Evolutionary conservation across 1,140 invertebrate species (phyloP).

Genomic region (Cydia strobilella): DNA sequence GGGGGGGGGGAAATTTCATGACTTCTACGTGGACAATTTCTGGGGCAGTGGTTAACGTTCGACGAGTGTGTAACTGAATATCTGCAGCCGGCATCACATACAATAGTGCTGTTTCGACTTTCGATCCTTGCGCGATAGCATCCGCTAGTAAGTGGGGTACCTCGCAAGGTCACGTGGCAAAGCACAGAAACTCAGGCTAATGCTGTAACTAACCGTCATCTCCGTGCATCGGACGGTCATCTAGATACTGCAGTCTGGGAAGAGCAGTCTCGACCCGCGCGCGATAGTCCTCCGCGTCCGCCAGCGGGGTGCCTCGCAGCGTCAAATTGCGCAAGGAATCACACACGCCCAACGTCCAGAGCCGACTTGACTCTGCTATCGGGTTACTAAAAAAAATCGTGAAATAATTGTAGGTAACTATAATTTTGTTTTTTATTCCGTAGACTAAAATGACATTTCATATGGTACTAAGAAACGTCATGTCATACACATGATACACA

Average conservation of each 20-base stretch:
- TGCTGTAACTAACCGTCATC: conserved; percentile 53
- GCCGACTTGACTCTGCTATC: conserved; percentile 58
- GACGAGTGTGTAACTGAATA: too few relatives aligned
- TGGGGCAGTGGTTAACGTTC: too few relatives aligned
- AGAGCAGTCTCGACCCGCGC: conserved; percentile 52
- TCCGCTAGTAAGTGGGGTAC: too few relatives aligned
- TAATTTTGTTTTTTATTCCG: too few relatives aligned
- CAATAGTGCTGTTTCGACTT: too few relatives aligned
- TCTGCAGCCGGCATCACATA: too few relatives aligned
- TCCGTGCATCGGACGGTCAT: conserved; percentile 58
- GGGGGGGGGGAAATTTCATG: too few relatives aligned
- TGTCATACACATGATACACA: too few relatives aligned
- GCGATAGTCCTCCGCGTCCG: conserved; percentile 53
- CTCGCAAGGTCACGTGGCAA: neutral
- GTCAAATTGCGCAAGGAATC: conserved; percentile 57
- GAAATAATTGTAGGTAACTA: neutral
- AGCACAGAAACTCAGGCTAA: neutral
- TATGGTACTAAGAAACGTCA: too few relatives aligned
- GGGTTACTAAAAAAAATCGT: conserved; percentile 55
- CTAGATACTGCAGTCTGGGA: conserved; percentile 62
- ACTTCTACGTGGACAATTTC: too few relatives aligned
- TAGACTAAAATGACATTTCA: too few relatives aligned
- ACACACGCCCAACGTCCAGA: conserved; percentile 71
- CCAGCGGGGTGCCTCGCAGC: conserved; percentile 54
- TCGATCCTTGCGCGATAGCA: too few relatives aligned